These are phyloP conservation scores for Saccostrea echinata DNA, from an alignment of 1,140 invertebrate species.

Conservation along the genomic window DNA sequence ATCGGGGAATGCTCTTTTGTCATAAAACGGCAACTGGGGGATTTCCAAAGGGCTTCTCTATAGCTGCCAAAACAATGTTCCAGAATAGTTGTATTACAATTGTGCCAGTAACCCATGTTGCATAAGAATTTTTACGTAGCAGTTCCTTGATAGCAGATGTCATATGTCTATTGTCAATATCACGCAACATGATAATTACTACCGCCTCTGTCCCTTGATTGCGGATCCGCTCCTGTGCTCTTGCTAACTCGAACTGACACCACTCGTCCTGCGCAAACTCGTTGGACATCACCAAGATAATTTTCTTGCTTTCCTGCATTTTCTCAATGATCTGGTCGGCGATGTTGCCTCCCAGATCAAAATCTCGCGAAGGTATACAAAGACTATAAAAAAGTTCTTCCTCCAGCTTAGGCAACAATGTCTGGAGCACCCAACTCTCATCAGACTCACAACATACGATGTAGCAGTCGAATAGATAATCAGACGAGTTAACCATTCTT, in stretches of 20 bases:
- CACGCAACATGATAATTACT: conserved; percentile 33
- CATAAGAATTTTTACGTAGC: conserved; percentile 37
- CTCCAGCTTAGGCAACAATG: background rate
- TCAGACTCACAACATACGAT: conserved; percentile 38
- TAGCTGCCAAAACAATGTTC: background rate
- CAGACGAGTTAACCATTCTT: background rate
- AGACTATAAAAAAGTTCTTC: background rate
- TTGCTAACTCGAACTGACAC: conserved; percentile 44
- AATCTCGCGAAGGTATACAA: conserved; percentile 37
- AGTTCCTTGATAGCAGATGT: conserved; percentile 24
- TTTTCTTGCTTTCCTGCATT: conserved; percentile 40
- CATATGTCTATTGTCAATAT: conserved; percentile 43
- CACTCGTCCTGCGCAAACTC: conserved; percentile 42
- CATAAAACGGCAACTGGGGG: conserved; percentile 41
- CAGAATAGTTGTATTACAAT: conserved; percentile 39
- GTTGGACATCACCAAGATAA: conserved; percentile 42
- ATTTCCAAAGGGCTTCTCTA: conserved; percentile 40
- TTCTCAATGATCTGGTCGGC: conserved; percentile 35
- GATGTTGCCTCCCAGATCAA: conserved; percentile 12
- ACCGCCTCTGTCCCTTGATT: conserved; percentile 26
- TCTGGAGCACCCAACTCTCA: conserved; percentile 15
- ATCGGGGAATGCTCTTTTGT: background rate
- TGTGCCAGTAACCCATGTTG: conserved; percentile 18
- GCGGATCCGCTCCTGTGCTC: conserved; percentile 41
- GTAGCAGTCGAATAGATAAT: conserved; percentile 41